A percentile compares a stretch with the other conserved stretches of the same genome.
phyloP scores from a whole-genome alignment of 2,113 vertebrate species.

The Forbesichthys papilliferus region DNA sequence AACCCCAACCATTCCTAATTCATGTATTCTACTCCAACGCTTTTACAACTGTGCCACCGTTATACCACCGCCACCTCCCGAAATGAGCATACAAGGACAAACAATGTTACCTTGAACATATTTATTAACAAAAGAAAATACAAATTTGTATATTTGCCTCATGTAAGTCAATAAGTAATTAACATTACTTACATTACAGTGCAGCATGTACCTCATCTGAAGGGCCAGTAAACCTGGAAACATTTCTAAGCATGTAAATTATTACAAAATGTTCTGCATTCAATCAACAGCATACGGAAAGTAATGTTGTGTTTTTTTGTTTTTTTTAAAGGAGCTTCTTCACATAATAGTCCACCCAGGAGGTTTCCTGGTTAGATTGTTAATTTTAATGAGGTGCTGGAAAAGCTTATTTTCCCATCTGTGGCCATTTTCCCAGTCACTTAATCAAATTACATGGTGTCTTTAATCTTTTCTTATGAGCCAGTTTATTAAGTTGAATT shows the following conservation, averaged over 20 bases:
- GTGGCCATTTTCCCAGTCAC: constrained; percentile 61
- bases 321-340: constrained; percentile 38
- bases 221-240: constrained; percentile 34
- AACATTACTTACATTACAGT: no score
- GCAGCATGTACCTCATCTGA: constrained; percentile 7
- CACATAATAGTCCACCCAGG: constrained; percentile 58
- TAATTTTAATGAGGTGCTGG: constrained; percentile 74
- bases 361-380: constrained; percentile 70
- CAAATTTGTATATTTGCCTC: no score
- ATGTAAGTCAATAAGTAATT: no score
- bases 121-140: no score
- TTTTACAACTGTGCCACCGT: no score
- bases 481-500: constrained; percentile 73
- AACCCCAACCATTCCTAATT: no score
- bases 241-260: constrained; percentile 53
- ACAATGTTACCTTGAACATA: no score
- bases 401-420: constrained; percentile 78
- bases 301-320: constrained; percentile 23
- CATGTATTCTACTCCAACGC: no score
- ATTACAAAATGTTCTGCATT: constrained; percentile 49
- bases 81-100: no score
- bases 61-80: no score
- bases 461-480: constrained; percentile 76
- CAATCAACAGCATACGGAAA: constrained; percentile 42
- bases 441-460: constrained; percentile 75